These are phyloP conservation scores for Bucco capensis DNA, from an alignment of 2,113 vertebrate genomes.

Conservation along the genomic window DNA sequence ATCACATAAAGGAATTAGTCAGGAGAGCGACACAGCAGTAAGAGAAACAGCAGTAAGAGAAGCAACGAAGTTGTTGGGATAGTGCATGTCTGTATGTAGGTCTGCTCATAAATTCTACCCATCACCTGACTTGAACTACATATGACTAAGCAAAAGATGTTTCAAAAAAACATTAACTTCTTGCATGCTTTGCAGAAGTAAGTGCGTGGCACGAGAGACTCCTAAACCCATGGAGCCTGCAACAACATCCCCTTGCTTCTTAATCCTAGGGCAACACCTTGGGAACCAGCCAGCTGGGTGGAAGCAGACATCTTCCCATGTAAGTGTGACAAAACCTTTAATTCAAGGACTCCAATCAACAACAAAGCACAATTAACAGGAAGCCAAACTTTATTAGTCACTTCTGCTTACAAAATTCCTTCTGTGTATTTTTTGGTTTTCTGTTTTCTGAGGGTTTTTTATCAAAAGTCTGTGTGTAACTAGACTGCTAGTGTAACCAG, in stretches of 20 bases:
- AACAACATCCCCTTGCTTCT: not conserved
- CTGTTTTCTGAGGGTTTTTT: not conserved
- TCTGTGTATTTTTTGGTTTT: not conserved
- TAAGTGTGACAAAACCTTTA: not conserved
- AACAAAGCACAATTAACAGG: not conserved
- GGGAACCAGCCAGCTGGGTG: not conserved
- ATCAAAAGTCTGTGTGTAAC: not conserved
- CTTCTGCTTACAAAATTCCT: not conserved
- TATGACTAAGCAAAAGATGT: not conserved
- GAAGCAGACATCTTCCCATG: not conserved
- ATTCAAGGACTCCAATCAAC: not conserved
- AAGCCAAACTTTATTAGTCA: not conserved
- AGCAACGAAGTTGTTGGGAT: too few species aligned
- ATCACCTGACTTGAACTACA: not conserved
- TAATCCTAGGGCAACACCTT: not conserved
- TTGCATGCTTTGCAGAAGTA: not conserved
- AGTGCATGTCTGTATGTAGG: not conserved
- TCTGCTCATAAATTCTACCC: not conserved
- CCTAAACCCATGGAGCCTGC: not conserved
- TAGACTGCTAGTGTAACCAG: not conserved
- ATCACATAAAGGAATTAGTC: not conserved
- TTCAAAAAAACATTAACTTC: not conserved
- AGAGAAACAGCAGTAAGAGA: not conserved
- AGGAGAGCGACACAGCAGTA: not conserved
- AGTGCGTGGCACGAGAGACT: not conserved